phyloP scores from a whole-genome alignment of 1,140 invertebrate species.

The Heterodera schachtii region DNA sequence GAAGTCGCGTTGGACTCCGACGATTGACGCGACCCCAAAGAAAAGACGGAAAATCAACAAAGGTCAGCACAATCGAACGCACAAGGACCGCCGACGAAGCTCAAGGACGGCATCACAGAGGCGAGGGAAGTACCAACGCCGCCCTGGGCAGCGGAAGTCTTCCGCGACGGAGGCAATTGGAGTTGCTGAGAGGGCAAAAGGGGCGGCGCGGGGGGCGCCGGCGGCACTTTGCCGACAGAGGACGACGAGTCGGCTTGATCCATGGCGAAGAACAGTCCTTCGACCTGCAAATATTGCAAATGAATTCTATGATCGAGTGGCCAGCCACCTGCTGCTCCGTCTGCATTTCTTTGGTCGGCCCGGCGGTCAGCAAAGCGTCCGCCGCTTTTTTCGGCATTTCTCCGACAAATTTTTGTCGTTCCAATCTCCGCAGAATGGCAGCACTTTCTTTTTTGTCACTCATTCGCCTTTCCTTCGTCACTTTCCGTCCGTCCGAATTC shows the following conservation, averaged over 20 bases:
- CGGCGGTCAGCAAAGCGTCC: not conserved
- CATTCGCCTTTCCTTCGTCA: not conserved
- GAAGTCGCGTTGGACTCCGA: not conserved
- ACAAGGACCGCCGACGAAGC: not conserved
- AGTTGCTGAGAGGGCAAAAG: not conserved
- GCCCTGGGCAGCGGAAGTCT: not conserved
- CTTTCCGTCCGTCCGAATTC: not conserved
- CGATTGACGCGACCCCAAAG: not conserved
- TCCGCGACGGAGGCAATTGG: not conserved
- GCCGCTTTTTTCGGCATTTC: not conserved
- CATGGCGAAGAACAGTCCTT: not conserved
- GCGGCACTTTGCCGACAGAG: not conserved
- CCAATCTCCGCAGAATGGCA: not conserved
- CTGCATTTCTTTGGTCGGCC: not conserved
- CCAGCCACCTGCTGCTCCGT: not conserved
- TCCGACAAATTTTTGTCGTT: slow-evolving; percentile 7
- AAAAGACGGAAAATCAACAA: not conserved
- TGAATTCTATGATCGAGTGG: not conserved
- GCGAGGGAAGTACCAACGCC: not conserved
- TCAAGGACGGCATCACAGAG: not conserved
- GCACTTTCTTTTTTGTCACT: not conserved
- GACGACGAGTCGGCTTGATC: not conserved
- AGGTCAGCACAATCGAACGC: not conserved
- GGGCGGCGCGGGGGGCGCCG: not conserved
- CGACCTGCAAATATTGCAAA: not conserved